Evolutionary conservation across 1,140 invertebrate genomes (phyloP).

Genomic region (Apis florea): DNA sequence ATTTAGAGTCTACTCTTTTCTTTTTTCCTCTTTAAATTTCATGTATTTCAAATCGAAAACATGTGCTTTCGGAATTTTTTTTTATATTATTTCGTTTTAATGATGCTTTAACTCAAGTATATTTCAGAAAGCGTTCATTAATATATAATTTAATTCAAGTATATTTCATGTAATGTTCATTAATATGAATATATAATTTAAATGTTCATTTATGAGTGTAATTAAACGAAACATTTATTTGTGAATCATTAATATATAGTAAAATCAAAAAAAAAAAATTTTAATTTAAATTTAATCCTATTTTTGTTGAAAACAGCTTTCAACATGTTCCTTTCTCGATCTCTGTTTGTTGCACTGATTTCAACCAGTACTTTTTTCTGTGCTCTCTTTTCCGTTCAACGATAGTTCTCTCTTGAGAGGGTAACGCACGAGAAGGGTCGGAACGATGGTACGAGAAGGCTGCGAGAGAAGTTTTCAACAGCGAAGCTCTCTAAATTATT

Average conservation of each 20-base stretch:
- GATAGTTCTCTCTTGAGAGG: neutral
- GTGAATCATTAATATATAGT: neutral
- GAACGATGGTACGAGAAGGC: conserved; percentile 13
- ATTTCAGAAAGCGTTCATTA: neutral
- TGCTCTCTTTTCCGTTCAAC: neutral
- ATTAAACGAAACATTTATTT: neutral
- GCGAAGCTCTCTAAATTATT: conserved; percentile 68
- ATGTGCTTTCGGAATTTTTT: too few species aligned
- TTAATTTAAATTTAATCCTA: neutral
- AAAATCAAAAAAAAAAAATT: neutral
- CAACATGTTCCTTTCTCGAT: neutral
- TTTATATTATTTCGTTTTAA: too few species aligned
- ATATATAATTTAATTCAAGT: neutral
- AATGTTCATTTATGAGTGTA: neutral
- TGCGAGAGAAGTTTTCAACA: conserved; percentile 61
- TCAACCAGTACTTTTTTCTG: neutral
- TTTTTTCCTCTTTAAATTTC: too few species aligned
- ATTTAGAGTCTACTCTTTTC: too few species aligned
- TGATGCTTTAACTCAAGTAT: too few species aligned
- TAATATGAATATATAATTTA: neutral
- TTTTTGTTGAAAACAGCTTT: neutral
- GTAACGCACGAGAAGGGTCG: neutral
- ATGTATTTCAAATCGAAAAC: too few species aligned
- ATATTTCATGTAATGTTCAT: neutral
- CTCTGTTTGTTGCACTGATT: neutral